These are phyloP conservation scores for Peromyscus nudipes DNA, from an alignment of 2,797 vertebrate genomes.

Conservation along the genomic window DNA sequence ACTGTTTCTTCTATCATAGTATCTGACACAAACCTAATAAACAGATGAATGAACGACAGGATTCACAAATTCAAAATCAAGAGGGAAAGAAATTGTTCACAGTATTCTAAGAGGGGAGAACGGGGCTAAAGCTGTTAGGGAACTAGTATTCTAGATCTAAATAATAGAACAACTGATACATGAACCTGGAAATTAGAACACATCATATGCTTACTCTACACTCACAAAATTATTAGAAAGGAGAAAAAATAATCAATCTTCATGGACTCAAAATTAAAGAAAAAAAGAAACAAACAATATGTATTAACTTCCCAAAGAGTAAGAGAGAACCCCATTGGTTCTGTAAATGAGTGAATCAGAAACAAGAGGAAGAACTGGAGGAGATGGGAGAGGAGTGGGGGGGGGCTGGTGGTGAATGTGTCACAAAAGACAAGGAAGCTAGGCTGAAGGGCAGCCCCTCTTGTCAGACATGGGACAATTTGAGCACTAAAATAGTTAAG, in stretches of 20 bases:
- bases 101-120: background rate
- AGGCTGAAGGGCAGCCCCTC: background rate
- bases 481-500: background rate
- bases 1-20: background rate
- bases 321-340: background rate
- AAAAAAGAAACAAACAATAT: background rate
- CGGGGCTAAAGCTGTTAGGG: background rate
- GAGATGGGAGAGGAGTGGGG: no score
- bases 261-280: background rate
- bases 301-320: background rate
- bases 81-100: background rate
- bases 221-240: background rate
- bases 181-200: constrained; percentile 14
- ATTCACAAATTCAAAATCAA: constrained; percentile 16
- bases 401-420: background rate
- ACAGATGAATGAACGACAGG: background rate
- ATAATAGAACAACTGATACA: background rate
- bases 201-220: background rate
- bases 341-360: background rate
- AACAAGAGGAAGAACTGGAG: background rate
- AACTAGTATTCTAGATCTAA: background rate
- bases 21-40: background rate
- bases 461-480: background rate
- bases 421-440: background rate
- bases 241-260: background rate